Conservation (phyloP, 2,113 vertebrate species). For the Manacus vitellinus region DNA sequence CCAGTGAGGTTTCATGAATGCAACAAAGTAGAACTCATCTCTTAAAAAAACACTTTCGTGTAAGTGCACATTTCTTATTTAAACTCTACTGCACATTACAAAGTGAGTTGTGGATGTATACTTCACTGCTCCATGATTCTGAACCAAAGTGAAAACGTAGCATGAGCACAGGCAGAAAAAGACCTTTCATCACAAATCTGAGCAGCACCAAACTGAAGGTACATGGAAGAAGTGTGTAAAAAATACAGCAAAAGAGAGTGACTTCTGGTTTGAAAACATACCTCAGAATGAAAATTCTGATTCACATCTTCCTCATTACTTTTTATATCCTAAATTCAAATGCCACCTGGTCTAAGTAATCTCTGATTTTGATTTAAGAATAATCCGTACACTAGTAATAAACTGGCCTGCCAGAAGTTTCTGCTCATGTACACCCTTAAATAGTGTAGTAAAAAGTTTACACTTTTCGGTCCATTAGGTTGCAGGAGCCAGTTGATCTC, state of each 20-base stretch:
- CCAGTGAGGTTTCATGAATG: not conserved
- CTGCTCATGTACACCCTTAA: not conserved
- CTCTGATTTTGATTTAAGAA: constrained; percentile 31
- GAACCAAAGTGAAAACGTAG: not conserved
- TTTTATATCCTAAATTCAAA: constrained; percentile 40
- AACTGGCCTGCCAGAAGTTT: not conserved
- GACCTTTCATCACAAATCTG: not conserved
- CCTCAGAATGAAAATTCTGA: not conserved
- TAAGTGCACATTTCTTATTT: not conserved
- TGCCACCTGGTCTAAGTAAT: not conserved
- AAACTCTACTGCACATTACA: not conserved
- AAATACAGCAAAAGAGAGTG: not conserved
- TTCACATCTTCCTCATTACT: constrained; percentile 32
- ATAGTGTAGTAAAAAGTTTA: not conserved
- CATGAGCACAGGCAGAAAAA: not conserved
- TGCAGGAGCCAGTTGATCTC: not conserved
- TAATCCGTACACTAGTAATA: constrained; percentile 2
- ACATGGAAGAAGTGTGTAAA: not conserved
- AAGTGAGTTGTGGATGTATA: not conserved
- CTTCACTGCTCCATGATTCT: not conserved
- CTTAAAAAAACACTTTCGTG: not conserved
- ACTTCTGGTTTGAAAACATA: not conserved
- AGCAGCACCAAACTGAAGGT: not conserved
- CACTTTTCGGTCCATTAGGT: not conserved
- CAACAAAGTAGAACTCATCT: not conserved